phyloP scores from a whole-genome alignment of 2,797 vertebrate genomes.

The Pipistrellus kuhlii region DNA sequence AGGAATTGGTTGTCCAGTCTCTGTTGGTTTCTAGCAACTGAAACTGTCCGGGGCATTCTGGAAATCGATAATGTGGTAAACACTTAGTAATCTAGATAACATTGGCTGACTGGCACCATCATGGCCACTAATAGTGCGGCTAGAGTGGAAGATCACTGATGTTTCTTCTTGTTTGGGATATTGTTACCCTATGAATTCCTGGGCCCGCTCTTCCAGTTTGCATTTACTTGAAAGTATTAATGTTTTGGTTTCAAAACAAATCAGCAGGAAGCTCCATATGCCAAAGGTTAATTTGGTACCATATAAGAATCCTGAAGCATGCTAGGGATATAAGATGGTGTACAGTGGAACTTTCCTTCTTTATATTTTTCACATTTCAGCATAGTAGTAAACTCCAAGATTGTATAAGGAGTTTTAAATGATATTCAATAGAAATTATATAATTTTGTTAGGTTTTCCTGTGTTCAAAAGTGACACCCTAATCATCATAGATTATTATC shows the following conservation, averaged over 20 bases:
- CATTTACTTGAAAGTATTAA: slow-evolving; percentile 76
- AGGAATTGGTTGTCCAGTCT: slow-evolving; percentile 97
- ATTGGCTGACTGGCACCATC: not conserved
- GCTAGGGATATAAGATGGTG: not conserved
- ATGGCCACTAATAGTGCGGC: not conserved
- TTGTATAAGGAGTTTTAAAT: not conserved
- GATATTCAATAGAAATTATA: not conserved
- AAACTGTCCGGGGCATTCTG: slow-evolving; percentile 98
- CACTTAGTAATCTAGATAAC: slow-evolving; percentile 89
- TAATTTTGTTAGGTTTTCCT: slow-evolving; percentile 41
- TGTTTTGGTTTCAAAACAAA: slow-evolving; percentile 72
- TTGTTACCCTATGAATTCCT: slow-evolving; percentile 71
- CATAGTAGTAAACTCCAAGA: not conserved
- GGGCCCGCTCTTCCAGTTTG: slow-evolving; percentile 72
- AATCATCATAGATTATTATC: not conserved
- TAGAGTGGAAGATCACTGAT: slow-evolving; percentile 21
- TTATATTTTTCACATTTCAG: slow-evolving; percentile 18
- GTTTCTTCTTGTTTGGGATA: slow-evolving; percentile 47
- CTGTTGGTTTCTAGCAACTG: slow-evolving; percentile 97
- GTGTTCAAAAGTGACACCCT: not conserved
- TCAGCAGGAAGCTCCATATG: not conserved
- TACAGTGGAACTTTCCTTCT: not conserved
- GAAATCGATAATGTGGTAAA: slow-evolving; percentile 99
- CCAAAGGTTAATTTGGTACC: slow-evolving; percentile 33
- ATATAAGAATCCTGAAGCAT: not conserved